These are phyloP conservation scores for Manis javanica DNA, from an alignment of 2,797 vertebrate species.

Conservation along the genomic window DNA sequence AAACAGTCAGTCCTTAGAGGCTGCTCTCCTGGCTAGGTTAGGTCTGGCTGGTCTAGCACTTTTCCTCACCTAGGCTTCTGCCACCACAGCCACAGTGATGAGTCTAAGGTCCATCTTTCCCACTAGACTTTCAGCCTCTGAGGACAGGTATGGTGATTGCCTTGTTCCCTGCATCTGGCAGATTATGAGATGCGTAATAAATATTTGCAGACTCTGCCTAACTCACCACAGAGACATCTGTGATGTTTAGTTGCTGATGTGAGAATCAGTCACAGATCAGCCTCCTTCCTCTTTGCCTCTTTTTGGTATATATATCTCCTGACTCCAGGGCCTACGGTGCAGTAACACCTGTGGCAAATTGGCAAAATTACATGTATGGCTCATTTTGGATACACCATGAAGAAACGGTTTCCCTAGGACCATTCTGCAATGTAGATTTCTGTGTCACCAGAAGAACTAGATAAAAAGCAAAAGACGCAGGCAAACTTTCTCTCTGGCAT, in stretches of 20 bases:
- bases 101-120: background rate
- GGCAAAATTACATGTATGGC: background rate
- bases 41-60: background rate
- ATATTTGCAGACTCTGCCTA: background rate
- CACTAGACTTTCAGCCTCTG: background rate
- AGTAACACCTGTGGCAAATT: background rate
- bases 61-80: background rate
- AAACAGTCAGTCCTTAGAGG: background rate
- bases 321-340: background rate
- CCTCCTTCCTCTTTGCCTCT: background rate
- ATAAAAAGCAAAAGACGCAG: conserved; percentile 2
- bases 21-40: background rate
- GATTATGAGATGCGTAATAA: background rate
- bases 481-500: conserved; percentile 46
- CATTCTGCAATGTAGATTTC: conserved; percentile 56
- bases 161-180: background rate
- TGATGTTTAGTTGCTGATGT: background rate
- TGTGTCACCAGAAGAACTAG: conserved; percentile 39
- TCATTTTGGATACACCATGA: conserved; percentile 23
- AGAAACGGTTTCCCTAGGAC: background rate
- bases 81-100: background rate
- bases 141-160: background rate
- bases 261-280: background rate
- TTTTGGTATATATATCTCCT: background rate
- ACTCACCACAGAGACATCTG: background rate